phyloP scores from a whole-genome alignment of 2,888 invertebrate species.

The Nysson spinosus region DNA sequence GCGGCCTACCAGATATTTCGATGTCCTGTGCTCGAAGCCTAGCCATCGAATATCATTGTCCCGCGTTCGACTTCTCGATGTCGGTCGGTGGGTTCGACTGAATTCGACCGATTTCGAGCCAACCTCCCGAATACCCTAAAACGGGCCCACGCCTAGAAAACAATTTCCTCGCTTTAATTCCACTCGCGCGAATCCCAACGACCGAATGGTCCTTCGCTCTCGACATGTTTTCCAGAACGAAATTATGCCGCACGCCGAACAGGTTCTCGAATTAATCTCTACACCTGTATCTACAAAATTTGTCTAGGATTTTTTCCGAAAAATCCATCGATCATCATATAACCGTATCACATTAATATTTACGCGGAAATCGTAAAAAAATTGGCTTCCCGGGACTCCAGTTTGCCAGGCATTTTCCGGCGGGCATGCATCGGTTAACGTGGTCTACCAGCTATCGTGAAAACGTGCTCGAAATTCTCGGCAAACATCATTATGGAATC shows the following conservation, averaged over 20 bases:
- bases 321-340: too few species aligned
- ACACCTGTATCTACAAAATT: too few species aligned
- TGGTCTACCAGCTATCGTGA: constrained; percentile 51
- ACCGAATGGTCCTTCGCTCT: not conserved
- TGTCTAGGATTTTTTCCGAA: too few species aligned
- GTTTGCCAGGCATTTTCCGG: constrained; percentile 26
- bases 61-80: constrained; percentile 55
- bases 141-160: constrained; percentile 2
- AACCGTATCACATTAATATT: not conserved
- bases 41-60: constrained; percentile 43
- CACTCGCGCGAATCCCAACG: constrained; percentile 1
- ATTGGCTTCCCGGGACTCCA: constrained; percentile 34
- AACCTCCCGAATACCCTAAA: too few species aligned
- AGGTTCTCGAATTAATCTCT: too few species aligned
- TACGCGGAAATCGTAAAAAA: constrained; percentile 32
- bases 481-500: constrained; percentile 37
- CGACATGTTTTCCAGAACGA: not conserved
- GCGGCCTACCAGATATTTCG: constrained; percentile 60
- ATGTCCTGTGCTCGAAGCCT: constrained; percentile 49
- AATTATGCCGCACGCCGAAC: too few species aligned
- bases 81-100: constrained; percentile 39
- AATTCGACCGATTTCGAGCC: constrained; percentile 11
- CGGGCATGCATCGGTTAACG: constrained; percentile 23
- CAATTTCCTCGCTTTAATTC: constrained; percentile 32
- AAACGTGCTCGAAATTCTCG: constrained; percentile 50